Base-by-base conservation (phyloP, 2,113 vertebrate genomes). In the Ascaphus truei region DNA sequence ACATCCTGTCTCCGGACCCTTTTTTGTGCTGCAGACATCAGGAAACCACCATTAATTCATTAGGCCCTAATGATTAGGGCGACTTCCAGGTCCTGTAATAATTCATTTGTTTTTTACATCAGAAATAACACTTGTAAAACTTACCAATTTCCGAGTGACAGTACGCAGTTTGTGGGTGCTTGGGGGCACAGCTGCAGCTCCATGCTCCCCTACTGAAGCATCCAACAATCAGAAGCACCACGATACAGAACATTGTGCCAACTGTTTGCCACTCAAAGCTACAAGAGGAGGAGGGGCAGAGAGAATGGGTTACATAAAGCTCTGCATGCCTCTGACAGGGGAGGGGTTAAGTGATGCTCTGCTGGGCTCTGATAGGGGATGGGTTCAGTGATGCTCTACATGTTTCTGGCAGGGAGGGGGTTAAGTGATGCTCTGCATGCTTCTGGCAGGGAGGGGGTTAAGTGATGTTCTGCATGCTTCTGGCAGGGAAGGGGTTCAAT, bases 111-210 rank as follows among this genome's bases (percentile, higher is more conserved):
- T n/a, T n/a, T n/a, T n/a, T n/a, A n/a, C n/a, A n/a, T n/a, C n/a
- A n/a, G n/a, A n/a, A n/a, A n/a, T n/a, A n/a, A n/a, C n/a, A 13
- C 12, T 1, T 48, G 3, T n/a, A 12, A 36, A 4, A 78, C 86
- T 88, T 66, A 88, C 85, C 83, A 0, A 85, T 1, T 3, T 85
- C 75, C 0, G 84, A 75, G 3, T 36, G 66, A 68, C 86, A 87
- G 76, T 75, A 88, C 11, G 68, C 73, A 0, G 34, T 71, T 74
- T 88, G 86, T 0, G 85, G 84, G 56, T 88, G 86, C 4, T 53
- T 43, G 7, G 62, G 65, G 3, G 36, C 76, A 16, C 86, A 88
- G 58, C 65, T 76, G 45, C 86, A 88, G 48, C 82, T 77, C 18
- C 62, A 18, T 2, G 20, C 33, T 9, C 20, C 18, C 34, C 20